Evolutionary conservation across 2,888 invertebrate genomes (phyloP), one percentile per base, ranked within the genome.

Genomic region (Arrhopalites spinosus): DNA sequence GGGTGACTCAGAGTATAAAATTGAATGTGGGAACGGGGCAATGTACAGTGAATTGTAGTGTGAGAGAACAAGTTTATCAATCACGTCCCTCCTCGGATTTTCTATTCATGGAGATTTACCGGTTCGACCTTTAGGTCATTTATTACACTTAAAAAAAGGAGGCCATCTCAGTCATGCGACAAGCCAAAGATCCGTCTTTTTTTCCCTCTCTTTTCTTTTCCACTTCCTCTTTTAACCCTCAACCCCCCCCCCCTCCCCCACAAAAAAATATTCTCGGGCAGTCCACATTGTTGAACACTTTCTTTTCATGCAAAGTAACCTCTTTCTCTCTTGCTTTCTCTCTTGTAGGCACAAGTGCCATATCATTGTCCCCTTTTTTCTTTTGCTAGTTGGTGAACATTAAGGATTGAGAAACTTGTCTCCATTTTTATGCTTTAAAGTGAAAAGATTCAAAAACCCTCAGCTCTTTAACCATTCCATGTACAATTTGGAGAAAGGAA

Each of bases 71-170:
- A 71, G 71, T 71, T 71, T 71, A 71, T 71, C 71, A 71, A 71
- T 71, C 71, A 71, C 71, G 71, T 71, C 59, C 53, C 56, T 71
- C 59, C 36, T 53, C 13, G 59, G 71, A 59, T 71, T 71, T 61
- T 63, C 71, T 61, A 71, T 71, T 71, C 71, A 71, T 71, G 71
- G 30, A 71, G 59, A 71, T 71, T 71, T 71, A 71, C 71, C 53
- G 71, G 29, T 59, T 56, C 71, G 53, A 71, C 71, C 71, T 71
- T 61, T n/a, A 43, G 71, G 71, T 71, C 71, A 71, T 71, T 71
- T 71, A 71, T 71, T 53, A 71, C 71, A 59, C 59, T 71, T 71
- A 53, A 61, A 71, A 70, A 71, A 29, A 63, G 63, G 63, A 63
- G 63, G 17, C 63, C 30, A 63, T 63, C 61, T 20, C 13, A 61